Conservation (phyloP, 2,888 invertebrate species). For the Ctenicera cuprea region DNA sequence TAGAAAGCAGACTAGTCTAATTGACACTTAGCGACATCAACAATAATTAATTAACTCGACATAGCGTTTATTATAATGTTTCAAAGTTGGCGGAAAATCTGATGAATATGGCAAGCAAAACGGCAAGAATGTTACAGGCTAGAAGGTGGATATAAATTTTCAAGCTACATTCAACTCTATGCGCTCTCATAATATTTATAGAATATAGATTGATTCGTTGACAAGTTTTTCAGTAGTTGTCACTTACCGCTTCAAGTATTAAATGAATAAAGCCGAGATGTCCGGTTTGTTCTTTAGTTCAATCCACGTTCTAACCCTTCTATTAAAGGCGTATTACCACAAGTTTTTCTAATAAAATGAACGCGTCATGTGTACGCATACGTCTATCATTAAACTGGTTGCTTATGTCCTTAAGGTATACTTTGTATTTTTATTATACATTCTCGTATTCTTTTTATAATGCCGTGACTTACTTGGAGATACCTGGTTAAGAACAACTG, state of each 20-base stretch:
- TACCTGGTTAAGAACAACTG: slow-evolving; percentile 32
- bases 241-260: slow-evolving; percentile 61
- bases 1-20: slow-evolving; percentile 20
- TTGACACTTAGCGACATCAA: slow-evolving; percentile 16
- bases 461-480: slow-evolving; percentile 45
- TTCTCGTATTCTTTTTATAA: slow-evolving; percentile 27
- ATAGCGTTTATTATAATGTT: slow-evolving; percentile 4
- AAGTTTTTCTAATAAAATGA: slow-evolving; percentile 58
- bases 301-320: slow-evolving; percentile 51
- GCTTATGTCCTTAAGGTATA: slow-evolving; percentile 56
- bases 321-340: slow-evolving; percentile 56
- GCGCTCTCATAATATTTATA: slow-evolving; percentile 66
- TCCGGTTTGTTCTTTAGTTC: slow-evolving; percentile 57
- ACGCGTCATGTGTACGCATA: slow-evolving; percentile 55
- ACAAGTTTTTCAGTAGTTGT: slow-evolving; percentile 65
- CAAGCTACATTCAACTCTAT: slow-evolving; percentile 55
- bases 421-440: slow-evolving; percentile 54
- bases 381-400: slow-evolving; percentile 54
- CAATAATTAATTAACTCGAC: slow-evolving; percentile 12
- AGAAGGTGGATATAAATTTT: slow-evolving; percentile 59
- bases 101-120: slow-evolving; percentile 12
- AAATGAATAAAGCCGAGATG: slow-evolving; percentile 57
- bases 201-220: slow-evolving; percentile 70
- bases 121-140: slow-evolving; percentile 4
- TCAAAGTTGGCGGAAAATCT: slow-evolving; percentile 1